Conservation (phyloP, 1,140 invertebrate species). For the Agrypnia vestita region DNA sequence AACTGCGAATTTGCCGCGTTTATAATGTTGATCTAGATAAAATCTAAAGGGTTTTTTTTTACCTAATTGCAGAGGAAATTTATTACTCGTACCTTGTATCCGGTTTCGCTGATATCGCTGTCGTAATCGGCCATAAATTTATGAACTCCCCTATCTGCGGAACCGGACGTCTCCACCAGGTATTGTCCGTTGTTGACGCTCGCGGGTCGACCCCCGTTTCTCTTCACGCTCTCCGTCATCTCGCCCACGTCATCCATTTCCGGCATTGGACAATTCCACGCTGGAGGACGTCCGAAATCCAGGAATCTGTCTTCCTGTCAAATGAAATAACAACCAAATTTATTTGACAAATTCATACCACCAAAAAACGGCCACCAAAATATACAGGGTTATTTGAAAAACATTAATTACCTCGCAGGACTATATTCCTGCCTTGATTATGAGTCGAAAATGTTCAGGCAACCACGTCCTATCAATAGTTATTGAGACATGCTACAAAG, state of each 20-base stretch:
- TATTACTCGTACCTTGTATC: conserved; percentile 45
- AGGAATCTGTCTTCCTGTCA: conserved; percentile 81
- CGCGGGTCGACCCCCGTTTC: conserved; percentile 17
- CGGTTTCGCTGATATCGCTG: conserved; percentile 57
- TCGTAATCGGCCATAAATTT: conserved; percentile 54
- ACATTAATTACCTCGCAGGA: too few relatives aligned
- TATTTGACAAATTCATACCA: background rate
- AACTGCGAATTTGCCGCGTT: too few relatives aligned
- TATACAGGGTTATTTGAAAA: background rate
- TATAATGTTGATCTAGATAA: too few relatives aligned
- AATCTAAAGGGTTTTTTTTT: too few relatives aligned
- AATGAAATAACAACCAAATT: conserved; percentile 16
- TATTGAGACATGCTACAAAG: too few relatives aligned
- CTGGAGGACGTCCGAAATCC: conserved; percentile 89
- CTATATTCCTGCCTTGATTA: too few relatives aligned
- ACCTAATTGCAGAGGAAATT: background rate
- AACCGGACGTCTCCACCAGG: conserved; percentile 60
- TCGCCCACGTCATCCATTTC: conserved; percentile 75
- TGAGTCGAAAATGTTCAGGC: too few relatives aligned
- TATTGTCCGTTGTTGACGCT: conserved; percentile 60
- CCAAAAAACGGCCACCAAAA: background rate
- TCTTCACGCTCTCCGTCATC: conserved; percentile 44
- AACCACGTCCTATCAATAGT: too few relatives aligned
- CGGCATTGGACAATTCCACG: conserved; percentile 94
- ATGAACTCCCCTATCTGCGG: conserved; percentile 40